Evolutionary conservation across 30 jellyfish, hydroid and myxozoan species (phyloP), one percentile per base, ranked within the genome.

Genomic region (Turritopsis dohrnii): DNA sequence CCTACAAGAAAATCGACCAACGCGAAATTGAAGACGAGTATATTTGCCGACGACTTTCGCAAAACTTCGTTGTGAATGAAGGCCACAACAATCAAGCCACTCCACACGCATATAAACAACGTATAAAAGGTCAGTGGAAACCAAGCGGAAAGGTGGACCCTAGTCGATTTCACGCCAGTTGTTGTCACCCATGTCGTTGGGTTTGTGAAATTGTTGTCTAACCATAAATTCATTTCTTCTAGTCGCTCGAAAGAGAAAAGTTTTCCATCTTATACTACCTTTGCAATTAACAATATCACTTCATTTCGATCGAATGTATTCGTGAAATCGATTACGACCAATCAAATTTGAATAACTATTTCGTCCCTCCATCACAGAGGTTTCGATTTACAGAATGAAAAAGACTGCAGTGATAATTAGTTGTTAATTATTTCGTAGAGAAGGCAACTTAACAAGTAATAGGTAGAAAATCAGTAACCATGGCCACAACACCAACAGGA

Each of bases 91-190:
- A 69, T 23, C 28, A 69, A 27, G 28, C 77, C 77, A 69, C 30
- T 69, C 77, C 77, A 69, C 30, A 69, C 77, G 30, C 31, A n/a
- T 8, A 69, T 69, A 69, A 69, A 69, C 19, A 69, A 19, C 9
- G 31, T 27, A 19, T n/a, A 69, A 0, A 69, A 69, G 22, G 77
- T 69, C 28, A 69, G 77, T 69, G 77, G 77, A 19, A 69, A 69
- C 77, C 77, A 69, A 69, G 77, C 28, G 19, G 77, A 9, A 7
- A 69, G 77, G 30, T n/a, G 77, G 19, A 69, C 77, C 19, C 77
- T 69, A n/a, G 16, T 19, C 28, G 77, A n/a, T 19, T 23, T 27
- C 19, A 69, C 19, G 22, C 30, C 19, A 69, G 9, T 69, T 69
- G 22, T 21, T 19, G 77, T 69, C 30, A n/a, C n/a, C n/a, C n/a